Conservation (phyloP, 2,888 invertebrate species). For the Micoletzkya japonica region DNA sequence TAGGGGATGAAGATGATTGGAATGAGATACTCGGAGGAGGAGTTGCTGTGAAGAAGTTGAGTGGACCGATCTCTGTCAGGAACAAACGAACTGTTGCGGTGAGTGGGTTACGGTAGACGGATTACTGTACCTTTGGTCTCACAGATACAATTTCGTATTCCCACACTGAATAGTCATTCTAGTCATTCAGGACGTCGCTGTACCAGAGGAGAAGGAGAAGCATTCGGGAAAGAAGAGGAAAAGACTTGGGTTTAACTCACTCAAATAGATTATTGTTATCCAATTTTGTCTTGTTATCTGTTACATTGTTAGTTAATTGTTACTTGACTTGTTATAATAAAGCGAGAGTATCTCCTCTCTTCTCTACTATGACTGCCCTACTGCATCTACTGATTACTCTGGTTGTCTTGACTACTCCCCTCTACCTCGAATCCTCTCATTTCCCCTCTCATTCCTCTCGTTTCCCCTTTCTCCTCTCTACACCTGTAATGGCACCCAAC, state of each 20-base stretch:
- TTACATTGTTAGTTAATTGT: conserved; percentile 9
- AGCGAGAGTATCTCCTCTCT: not conserved
- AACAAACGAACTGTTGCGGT: conserved; percentile 38
- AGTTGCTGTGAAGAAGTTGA: conserved; percentile 34
- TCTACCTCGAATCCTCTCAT: not conserved
- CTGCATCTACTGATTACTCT: not conserved
- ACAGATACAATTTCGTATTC: not conserved
- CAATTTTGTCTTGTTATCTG: not conserved
- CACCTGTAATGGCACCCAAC: not conserved
- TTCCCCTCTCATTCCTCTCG: not conserved
- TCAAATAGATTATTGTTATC: conserved; percentile 14
- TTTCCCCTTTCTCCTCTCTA: not conserved
- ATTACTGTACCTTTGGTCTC: not conserved
- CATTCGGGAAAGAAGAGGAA: conserved; percentile 31
- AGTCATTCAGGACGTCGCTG: conserved; percentile 15
- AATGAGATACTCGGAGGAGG: conserved; percentile 29
- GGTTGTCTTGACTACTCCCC: not conserved
- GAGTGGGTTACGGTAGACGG: too few relatives aligned
- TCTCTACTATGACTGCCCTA: not conserved
- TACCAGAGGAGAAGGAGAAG: conserved; percentile 31
- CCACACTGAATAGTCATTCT: too few relatives aligned
- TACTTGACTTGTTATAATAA: not conserved
- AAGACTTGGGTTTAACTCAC: not conserved
- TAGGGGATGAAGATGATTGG: conserved; percentile 27
- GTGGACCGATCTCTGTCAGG: conserved; percentile 36